Base-by-base conservation (phyloP, 2,888 invertebrate species). In the Drosophila parthenogenetica region DNA sequence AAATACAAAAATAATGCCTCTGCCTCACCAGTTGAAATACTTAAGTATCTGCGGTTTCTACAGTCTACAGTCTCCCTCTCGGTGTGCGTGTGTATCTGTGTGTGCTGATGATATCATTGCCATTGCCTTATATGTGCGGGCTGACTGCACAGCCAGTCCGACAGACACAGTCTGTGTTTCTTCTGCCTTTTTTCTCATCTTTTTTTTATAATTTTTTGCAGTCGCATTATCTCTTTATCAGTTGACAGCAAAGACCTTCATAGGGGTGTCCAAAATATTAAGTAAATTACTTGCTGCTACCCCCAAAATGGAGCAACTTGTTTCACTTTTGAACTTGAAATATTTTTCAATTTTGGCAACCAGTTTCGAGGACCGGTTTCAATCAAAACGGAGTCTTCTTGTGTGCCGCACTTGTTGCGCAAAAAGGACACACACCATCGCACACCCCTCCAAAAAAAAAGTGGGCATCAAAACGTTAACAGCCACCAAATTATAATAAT, bases 191-290 rank as follows among this genome's bases (percentile, higher is more conserved):
- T 7, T 22, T 13, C 10, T n/a, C 16, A 22, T 32, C 11, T 16
- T 19, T 3, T 4, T n/a, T 39, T 42, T 13, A 48, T 37, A 16
- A 11, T 43, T 58, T 57, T 50, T 57, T 62, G 66, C 63, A 60
- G 14, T 19, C 45, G 69, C 67, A 81, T 83, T 87, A 83, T 82
- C 83, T 85, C 61, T 79, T 83, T 83, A 83, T 87, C 88, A 85
- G 80, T 85, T 74, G 86, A 79, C 83, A 77, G 77, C 53, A 22
- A 67, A 72, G 88, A 79, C 86, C 83, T 73, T 59, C 69, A 63
- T 58, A 63, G 69, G 78, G 78, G 46, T 60, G 59, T 51, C 32
- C 42, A 19, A 37, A 16, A 29, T 32, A 63, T 69, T 73, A 81
- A 87, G 84, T 79, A 74, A 67, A 32, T 49, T 11, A 13, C 11